These are phyloP conservation scores for Mythimna lalbum DNA, from an alignment of 2,888 invertebrate genomes.

Conservation along the genomic window DNA sequence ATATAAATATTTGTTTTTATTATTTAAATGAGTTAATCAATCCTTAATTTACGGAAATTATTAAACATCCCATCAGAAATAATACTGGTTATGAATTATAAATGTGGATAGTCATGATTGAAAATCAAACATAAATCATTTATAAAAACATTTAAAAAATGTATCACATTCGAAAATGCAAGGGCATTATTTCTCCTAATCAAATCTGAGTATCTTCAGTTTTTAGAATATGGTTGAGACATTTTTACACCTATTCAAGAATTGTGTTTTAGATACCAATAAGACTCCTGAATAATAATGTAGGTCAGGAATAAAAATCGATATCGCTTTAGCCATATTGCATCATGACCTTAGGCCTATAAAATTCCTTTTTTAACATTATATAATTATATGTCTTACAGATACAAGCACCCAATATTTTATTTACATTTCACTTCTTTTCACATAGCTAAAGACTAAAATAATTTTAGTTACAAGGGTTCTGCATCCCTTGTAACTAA, in stretches of 20 bases:
- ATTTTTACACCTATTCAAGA: not conserved
- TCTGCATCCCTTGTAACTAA: no score
- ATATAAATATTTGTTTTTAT: slow-evolving; percentile 26
- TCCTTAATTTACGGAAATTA: slow-evolving; percentile 21
- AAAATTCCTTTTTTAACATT: not conserved
- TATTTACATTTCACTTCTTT: slow-evolving; percentile 25
- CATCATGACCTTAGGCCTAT: slow-evolving; percentile 2
- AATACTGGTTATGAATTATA: slow-evolving; percentile 59
- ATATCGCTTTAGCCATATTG: not conserved
- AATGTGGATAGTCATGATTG: slow-evolving; percentile 19
- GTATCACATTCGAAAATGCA: slow-evolving; percentile 28
- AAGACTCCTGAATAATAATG: not conserved
- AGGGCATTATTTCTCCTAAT: slow-evolving; percentile 13
- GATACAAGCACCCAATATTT: slow-evolving; percentile 28
- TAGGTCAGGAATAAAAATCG: slow-evolving; percentile 1
- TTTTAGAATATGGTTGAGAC: not conserved
- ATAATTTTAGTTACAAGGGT: no score
- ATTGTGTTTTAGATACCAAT: not conserved
- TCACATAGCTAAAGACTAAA: not conserved
- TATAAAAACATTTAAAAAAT: not conserved
- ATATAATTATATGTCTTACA: not conserved
- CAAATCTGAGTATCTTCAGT: slow-evolving; percentile 14
- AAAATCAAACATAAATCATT: slow-evolving; percentile 17
- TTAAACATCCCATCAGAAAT: slow-evolving; percentile 39
- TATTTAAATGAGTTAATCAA: slow-evolving; percentile 21